Evolutionary conservation across 2,888 invertebrate genomes (phyloP), one percentile per base, ranked within the genome.

Genomic region (Drosophila putrida): DNA sequence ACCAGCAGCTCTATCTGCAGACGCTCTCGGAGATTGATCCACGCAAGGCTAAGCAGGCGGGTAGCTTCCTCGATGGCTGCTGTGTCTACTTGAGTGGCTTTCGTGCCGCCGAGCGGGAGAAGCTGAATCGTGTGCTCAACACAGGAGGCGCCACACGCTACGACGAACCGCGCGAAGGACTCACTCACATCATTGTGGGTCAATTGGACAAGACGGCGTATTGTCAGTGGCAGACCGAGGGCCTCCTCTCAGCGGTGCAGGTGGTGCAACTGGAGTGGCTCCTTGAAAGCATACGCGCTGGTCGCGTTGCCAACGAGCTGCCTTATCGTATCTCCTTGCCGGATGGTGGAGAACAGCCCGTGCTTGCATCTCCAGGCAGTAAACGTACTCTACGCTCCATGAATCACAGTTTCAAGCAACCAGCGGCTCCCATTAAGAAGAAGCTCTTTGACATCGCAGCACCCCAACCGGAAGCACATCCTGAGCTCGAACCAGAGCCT

Each of bases 1-100:
- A 53, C 36, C 50, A 41, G 36, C 15, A 25, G 53, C 4, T 58
- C 53, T 64, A 90, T 54, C 70, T 75, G n/a, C 54, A 82, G 33
- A 74, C 83, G 0, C 81, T 87, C 36, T 81, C 82, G 43, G 91
- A 92, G 59, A 93, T 96, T 43, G 95, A 96, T 80, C 93, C 96
- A 75, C 94, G 94, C 60, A 93, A 94, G 64, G 95, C 95, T 1
- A 96, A 95, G 90, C 94, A 94, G 90, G 95, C 95, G 71, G 97
- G 97, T 35, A 93, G 95, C 66, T 97, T 97, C 90, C 94, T 98
- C 61, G 98, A 98, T 93, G 98, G 98, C 51, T 98, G 97, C 90
- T 96, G 96, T 92, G 93, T 96, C 43, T 96, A 94, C 85, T 88
- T 96, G 36, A 94, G 94, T 75, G 96, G 96, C 6, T 96, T 96